Conservation (phyloP, 2,113 vertebrate species). For the Xyrauchen texanus region DNA sequence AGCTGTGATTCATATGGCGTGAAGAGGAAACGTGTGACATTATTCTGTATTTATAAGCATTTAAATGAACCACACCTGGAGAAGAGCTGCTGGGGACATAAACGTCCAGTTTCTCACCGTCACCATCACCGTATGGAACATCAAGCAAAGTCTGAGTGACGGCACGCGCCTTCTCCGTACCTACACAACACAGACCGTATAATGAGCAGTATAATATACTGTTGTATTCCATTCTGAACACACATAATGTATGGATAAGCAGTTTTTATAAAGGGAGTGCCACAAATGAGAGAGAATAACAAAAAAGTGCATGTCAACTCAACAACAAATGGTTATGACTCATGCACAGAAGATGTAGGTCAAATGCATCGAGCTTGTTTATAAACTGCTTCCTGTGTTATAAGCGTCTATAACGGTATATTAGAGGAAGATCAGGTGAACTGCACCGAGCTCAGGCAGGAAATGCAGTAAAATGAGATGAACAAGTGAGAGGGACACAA, state of each 20-base stretch:
- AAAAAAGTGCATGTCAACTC: too few relatives aligned
- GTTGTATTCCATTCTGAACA: too few relatives aligned
- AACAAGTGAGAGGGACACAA: too few relatives aligned
- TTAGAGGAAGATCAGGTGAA: not conserved
- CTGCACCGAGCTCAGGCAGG: not conserved
- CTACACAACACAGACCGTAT: slow-evolving; percentile 61
- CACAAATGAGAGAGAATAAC: too few relatives aligned
- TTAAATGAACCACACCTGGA: slow-evolving; percentile 65
- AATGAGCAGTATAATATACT: too few relatives aligned
- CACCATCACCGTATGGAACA: slow-evolving; percentile 79
- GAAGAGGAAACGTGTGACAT: not conserved
- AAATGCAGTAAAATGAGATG: too few relatives aligned
- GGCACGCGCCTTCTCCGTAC: slow-evolving; percentile 74
- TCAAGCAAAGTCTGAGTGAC: slow-evolving; percentile 70
- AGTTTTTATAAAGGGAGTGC: too few relatives aligned
- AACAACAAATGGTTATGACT: too few relatives aligned
- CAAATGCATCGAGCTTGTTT: not conserved
- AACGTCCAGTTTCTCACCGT: slow-evolving; percentile 84
- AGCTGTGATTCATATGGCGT: too few relatives aligned
- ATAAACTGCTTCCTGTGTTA: not conserved
- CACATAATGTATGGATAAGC: too few relatives aligned
- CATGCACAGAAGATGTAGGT: not conserved
- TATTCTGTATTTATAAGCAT: not conserved
- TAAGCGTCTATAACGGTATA: too few relatives aligned
- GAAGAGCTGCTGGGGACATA: slow-evolving; percentile 77